These are phyloP conservation scores for Smittia sp. DNA, from an alignment of 2,888 invertebrate species.

Conservation along the genomic window DNA sequence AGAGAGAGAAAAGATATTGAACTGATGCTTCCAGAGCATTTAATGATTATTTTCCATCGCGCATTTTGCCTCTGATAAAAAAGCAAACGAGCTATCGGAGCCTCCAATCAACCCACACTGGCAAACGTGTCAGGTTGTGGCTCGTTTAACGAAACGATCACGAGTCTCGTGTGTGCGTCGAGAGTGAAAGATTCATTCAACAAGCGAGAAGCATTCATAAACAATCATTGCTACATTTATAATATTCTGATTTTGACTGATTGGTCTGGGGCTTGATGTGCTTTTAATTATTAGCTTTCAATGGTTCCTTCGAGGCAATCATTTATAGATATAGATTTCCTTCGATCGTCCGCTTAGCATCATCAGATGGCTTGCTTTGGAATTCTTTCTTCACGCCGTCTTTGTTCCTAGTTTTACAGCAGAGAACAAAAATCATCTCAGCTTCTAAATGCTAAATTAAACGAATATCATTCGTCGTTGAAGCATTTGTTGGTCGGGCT, in stretches of 20 bases:
- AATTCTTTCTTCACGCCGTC: not conserved
- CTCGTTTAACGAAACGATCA: constrained; percentile 36
- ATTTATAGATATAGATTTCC: constrained; percentile 42
- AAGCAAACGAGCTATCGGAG: constrained; percentile 3
- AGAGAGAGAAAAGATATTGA: constrained; percentile 14
- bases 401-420: not conserved
- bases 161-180: not conserved
- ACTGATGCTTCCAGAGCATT: constrained; percentile 15
- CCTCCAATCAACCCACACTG: constrained; percentile 37
- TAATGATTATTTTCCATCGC: constrained; percentile 22
- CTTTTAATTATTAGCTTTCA: constrained; percentile 42
- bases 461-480: constrained; percentile 5
- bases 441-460: constrained; percentile 19
- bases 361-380: not conserved
- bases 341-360: constrained; percentile 28
- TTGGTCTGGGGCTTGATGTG: constrained; percentile 41
- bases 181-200: constrained; percentile 24
- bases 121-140: not conserved
- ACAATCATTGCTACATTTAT: constrained; percentile 41
- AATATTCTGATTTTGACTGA: constrained; percentile 42
- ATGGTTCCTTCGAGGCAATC: constrained; percentile 30
- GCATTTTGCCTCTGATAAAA: constrained; percentile 28
- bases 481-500: not conserved
- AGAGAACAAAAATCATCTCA: not conserved
- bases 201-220: constrained; percentile 32